Evolutionary conservation across 2,113 vertebrate genomes (phyloP), one percentile per base, ranked within the genome.

Genomic region (Laterallus jamaicensis): DNA sequence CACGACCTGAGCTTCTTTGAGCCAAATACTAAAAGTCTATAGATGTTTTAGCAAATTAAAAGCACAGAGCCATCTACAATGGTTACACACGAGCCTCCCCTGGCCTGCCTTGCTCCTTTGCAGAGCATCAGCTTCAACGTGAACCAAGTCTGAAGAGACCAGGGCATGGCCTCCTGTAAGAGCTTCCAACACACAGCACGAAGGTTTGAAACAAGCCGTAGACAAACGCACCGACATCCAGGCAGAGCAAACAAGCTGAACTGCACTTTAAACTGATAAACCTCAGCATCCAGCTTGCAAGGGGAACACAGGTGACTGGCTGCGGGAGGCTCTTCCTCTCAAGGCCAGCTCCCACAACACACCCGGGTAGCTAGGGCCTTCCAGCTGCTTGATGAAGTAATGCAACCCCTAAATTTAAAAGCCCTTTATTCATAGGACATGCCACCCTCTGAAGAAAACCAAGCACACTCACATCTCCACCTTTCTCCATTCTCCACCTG

Each of bases 81-180:
- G 22, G 9, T 22, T 68, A 64, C 0, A 2, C 0, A 2, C 1
- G 6, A 75, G 37, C 8, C 15, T 68, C 25, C n/a, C 40, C 0
- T 1, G 40, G 68, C 64, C 35, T 79, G 84, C 64, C 26, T 79
- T 35, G 35, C 62, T 82, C 52, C 35, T 78, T 7, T 52, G 32
- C 49, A 82, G 37, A 54, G 55, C 55, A 55, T 21, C 54, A 79
- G 39, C 47, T 86, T 90, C 86, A 71, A 4, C 0, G 1, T 5
- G 32, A 86, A 71, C 32, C 39, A 84, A 75, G 18, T 39, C 28
- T 15, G 62, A 63, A 73, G 50, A 86, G 26, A 47, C 6, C 56
- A 62, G 18, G 52, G 37, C 76, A 75, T 6, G 12, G 29, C 10
- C 8, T 82, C 49, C 74, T 5, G 0, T n/a, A 82, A 40, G 31